Base-by-base conservation (phyloP, 2,888 invertebrate species). In the Mimas tiliae region DNA sequence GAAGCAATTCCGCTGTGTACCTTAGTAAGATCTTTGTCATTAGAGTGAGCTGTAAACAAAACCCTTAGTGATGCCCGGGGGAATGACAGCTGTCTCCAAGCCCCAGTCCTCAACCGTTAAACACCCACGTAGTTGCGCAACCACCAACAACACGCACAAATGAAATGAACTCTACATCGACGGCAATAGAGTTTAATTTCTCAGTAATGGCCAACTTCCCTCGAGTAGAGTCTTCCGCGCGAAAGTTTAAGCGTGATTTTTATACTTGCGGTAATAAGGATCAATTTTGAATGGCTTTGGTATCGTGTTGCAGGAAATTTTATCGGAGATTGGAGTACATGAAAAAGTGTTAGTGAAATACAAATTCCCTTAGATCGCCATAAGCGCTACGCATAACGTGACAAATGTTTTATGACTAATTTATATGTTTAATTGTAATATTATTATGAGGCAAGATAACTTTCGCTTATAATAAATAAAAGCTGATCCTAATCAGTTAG, bases 1-100 rank as follows among this genome's bases (percentile, higher is more conserved):
- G 68, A 70, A 73, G 70, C 71, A 71, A 73, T 73, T 65, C 66
- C 66, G 50, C 42, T 64, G 16, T 62, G 34, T 67, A 73, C 76
- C 63, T 71, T 27, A 27, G 27, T 27, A 74, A 83, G 79, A 85
- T 83, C 81, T 82, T 82, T 82, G 86, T 89, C 89, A 90, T 91
- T 89, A 91, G 86, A 84, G 81, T 75, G 75, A 80, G 82, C 82
- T 85, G 90, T 92, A 92, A 91, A 91, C 91, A 92, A 91, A 89
- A 84, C 88, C 85, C 87, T 83, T 82, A 85, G 86, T 78, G 80
- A 79, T 81, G 83, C 89, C 87, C 85, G 77, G 79, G 90, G 89
- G 90, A 87, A 68, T 87, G 87, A 90, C 93, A 93, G 93, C 92
- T 93, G 93, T 89, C 89, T 78, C 85, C 92, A 93, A 84, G 87